Conservation (phyloP, 2,113 vertebrate species). For the Phrynocephalus versicolor region DNA sequence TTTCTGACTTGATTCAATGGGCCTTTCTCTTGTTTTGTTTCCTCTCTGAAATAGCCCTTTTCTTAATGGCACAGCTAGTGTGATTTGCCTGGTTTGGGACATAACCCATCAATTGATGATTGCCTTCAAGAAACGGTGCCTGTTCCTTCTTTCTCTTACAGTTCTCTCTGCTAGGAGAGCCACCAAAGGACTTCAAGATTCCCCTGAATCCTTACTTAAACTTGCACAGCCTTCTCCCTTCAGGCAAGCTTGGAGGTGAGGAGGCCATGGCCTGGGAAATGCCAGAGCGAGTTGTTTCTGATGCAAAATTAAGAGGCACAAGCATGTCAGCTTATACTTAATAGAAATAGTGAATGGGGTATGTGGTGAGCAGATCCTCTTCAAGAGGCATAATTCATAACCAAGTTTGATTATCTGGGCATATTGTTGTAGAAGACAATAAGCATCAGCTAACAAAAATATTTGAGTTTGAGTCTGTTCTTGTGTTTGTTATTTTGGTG, state of each 20-base stretch:
- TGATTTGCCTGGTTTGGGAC: not conserved
- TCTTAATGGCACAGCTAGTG: not conserved
- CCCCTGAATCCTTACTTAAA: slow-evolving; percentile 81
- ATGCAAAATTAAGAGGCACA: not conserved
- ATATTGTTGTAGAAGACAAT: not conserved
- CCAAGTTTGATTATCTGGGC: no score
- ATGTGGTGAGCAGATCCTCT: not conserved
- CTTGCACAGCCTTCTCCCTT: slow-evolving; percentile 75
- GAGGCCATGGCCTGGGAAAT: not conserved
- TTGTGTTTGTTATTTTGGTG: not conserved
- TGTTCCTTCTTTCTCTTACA: not conserved
- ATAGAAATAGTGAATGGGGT: not conserved
- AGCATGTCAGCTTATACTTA: not conserved
- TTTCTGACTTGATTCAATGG: not conserved
- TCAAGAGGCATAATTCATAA: not conserved
- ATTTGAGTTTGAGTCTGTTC: not conserved
- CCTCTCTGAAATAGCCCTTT: not conserved
- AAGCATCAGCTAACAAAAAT: not conserved
- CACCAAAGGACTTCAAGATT: slow-evolving; percentile 81
- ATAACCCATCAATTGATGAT: not conserved
- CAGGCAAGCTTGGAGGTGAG: slow-evolving; percentile 71
- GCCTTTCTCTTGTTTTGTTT: not conserved
- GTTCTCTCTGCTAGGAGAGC: slow-evolving; percentile 86
- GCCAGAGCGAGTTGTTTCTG: not conserved
- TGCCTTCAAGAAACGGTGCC: not conserved